Percentiles rank a stretch among this genome's conserved stretches.
phyloP scores from a whole-genome alignment of 2,888 invertebrate genomes.

The Anagyrus pseudococci region DNA sequence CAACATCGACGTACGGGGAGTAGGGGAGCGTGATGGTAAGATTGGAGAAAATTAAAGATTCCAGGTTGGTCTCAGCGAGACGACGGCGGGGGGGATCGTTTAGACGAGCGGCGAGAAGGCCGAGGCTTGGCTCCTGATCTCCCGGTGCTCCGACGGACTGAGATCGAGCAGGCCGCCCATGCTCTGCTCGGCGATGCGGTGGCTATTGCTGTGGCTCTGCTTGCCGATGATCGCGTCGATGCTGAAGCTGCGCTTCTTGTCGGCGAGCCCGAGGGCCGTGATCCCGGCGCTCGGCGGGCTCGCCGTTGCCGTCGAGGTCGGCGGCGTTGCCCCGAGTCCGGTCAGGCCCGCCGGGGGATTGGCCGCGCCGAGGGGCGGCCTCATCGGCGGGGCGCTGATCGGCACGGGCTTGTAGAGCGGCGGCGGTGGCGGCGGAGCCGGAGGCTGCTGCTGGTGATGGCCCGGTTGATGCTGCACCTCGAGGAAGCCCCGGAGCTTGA shows the following conservation, averaged over 20 bases:
- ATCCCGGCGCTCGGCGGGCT: conserved; percentile 54
- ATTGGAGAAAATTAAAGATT: too few species aligned
- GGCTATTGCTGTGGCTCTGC: conserved; percentile 42
- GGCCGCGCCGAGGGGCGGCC: conserved; percentile 47
- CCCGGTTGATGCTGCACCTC: conserved; percentile 56
- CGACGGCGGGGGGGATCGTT: too few species aligned
- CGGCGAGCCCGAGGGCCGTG: conserved; percentile 43
- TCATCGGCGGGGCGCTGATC: conserved; percentile 53
- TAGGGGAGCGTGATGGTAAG: too few species aligned
- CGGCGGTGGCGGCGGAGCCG: conserved; percentile 59
- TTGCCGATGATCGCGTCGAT: conserved; percentile 68
- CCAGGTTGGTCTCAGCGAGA: too few species aligned
- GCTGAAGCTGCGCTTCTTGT: conserved; percentile 63
- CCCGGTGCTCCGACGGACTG: conserved; percentile 58
- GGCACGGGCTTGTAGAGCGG: conserved; percentile 60
- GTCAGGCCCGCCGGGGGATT: conserved; percentile 42
- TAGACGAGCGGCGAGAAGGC: conserved; percentile 75
- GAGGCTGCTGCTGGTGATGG: conserved; percentile 51
- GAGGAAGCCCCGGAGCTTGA: conserved; percentile 59
- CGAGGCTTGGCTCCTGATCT: conserved; percentile 65
- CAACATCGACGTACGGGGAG: too few species aligned
- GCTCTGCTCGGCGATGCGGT: conserved; percentile 5
- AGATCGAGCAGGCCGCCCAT: conserved; percentile 55
- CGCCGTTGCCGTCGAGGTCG: conserved; percentile 53
- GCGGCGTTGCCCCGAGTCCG: conserved; percentile 44